Percentiles rank a stretch among this genome's conserved stretches.
phyloP scores from a whole-genome alignment of 1,140 invertebrate species.

The Pissodes strobi region DNA sequence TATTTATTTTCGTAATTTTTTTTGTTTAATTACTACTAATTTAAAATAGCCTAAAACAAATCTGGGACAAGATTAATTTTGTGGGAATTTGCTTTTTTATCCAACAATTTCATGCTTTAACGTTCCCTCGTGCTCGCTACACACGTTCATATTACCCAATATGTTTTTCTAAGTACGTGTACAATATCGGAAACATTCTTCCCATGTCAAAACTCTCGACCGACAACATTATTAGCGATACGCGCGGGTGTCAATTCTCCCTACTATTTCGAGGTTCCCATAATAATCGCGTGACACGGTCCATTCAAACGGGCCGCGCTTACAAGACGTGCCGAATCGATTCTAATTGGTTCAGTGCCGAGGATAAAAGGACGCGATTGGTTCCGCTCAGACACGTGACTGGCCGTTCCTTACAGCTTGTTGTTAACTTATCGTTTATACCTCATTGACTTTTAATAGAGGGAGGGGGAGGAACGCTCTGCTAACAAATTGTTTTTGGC shows the following conservation, averaged over 20 bases:
- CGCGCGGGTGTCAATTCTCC: background rate
- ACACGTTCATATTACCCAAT: background rate
- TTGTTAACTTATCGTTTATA: constrained; percentile 37
- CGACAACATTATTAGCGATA: constrained; percentile 25
- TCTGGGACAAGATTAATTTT: too few species aligned
- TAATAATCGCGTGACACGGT: constrained; percentile 48
- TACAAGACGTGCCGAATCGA: constrained; percentile 49
- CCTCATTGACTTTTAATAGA: constrained; percentile 38
- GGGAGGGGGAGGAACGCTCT: background rate
- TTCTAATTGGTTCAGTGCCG: constrained; percentile 42
- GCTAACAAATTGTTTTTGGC: constrained; percentile 12
- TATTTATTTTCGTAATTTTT: too few species aligned
- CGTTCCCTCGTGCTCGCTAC: too few species aligned
- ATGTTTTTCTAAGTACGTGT: constrained; percentile 1
- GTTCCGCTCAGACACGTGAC: constrained; percentile 48
- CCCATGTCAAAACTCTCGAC: constrained; percentile 30
- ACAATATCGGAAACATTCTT: background rate
- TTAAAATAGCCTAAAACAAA: too few species aligned
- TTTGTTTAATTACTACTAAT: too few species aligned
- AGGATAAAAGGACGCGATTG: constrained; percentile 39
- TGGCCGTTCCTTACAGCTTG: constrained; percentile 29
- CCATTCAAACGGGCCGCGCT: constrained; percentile 45
- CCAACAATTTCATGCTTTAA: too few species aligned
- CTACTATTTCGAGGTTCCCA: constrained; percentile 36
- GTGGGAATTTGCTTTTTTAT: too few species aligned